These are phyloP conservation scores for Nothocercus julius DNA, from an alignment of 2,113 vertebrate genomes.

Conservation along the genomic window DNA sequence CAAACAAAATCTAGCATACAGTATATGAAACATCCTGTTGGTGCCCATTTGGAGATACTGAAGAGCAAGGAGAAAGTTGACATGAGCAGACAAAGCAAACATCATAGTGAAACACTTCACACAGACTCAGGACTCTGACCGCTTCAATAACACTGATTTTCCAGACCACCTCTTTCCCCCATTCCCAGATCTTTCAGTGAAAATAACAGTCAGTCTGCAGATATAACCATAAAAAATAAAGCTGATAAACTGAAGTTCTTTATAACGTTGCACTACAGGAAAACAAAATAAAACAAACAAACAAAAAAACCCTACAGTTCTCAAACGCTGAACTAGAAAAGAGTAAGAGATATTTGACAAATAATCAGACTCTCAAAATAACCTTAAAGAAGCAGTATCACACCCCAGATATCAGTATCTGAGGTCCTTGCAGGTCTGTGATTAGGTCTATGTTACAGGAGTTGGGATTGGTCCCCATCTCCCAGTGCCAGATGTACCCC, in stretches of 20 bases:
- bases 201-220: not conserved
- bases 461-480: not conserved
- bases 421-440: not conserved
- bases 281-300: not conserved
- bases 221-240: not conserved
- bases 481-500: not conserved
- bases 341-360: not conserved
- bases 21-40: fast-evolving
- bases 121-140: not conserved
- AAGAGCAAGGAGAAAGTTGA: not conserved
- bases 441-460: not conserved
- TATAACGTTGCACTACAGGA: not conserved
- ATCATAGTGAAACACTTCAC: not conserved
- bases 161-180: not conserved
- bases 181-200: not conserved
- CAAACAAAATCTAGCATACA: not conserved
- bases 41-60: not conserved
- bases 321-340: not conserved
- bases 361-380: not conserved
- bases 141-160: not conserved
- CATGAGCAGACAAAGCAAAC: not conserved
- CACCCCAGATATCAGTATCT: not conserved
- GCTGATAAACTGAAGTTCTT: not conserved
- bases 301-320: not conserved
- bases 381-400: not conserved